Base-by-base conservation (phyloP, 2,888 invertebrate species). In the Dicyrtoma fusca region DNA sequence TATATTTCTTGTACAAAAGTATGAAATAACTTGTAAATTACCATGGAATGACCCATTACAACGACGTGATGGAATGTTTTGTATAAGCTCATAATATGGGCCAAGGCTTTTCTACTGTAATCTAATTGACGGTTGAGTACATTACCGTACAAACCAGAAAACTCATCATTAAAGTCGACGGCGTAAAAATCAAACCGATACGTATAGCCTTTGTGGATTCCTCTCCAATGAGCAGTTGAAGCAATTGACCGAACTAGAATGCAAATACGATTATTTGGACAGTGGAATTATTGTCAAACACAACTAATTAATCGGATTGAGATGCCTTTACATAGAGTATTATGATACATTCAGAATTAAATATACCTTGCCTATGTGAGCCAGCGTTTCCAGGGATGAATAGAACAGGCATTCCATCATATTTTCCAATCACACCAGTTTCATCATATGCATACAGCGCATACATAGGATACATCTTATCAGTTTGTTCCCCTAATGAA, bases 331-430 rank as follows among this genome's bases (percentile, higher is more conserved):
- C n/a, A n/a, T n/a, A n/a, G n/a, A n/a, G n/a, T n/a, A n/a, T n/a
- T n/a, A n/a, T n/a, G n/a, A n/a, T n/a, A n/a, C n/a, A n/a, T n/a
- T n/a, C n/a, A n/a, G n/a, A n/a, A n/a, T 34, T 34, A 3, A 34
- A 34, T 55, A 42, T 81, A 87, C 89, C 92, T 88, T 95, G 96
- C 85, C 92, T 93, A 82, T 92, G 90, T 55, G 96, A 97, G 0
- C 97, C 98, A 57, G 91, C 91, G 85, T 96, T 97, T 14, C 98
- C 98, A 17, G 97, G 97, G 72, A 98, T 87, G 85, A 95, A 98
- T 63, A 98, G 86, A 0, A 98, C 93, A 6, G 98, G 97, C 59
- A 96, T 91, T 0, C 97, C 97, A 82, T 88, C 88, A 84, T 93
- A 93, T 82, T 88, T 86, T 87, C 89, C 88, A 0, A 90, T 90